Percentiles rank a stretch among this genome's conserved stretches.
Evolutionary conservation across 1,140 invertebrate species (phyloP).

Genomic region (Eufriesea mexicana): DNA sequence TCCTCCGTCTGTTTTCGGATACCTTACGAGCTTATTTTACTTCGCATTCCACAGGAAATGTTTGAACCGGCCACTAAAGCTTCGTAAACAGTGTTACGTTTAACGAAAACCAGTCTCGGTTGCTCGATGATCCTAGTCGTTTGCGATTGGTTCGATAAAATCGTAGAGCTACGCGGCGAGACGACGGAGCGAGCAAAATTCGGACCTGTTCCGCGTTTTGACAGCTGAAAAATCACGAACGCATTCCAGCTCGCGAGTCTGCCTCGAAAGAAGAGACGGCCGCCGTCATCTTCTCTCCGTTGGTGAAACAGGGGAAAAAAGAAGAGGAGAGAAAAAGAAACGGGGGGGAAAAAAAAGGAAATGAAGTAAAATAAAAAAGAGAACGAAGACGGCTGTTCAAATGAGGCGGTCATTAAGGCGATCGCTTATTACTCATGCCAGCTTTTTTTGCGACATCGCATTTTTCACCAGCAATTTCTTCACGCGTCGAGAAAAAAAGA

Average conservation of each 20-base stretch:
- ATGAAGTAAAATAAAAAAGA: not conserved
- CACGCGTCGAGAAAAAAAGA: not conserved
- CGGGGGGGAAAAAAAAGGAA: not conserved
- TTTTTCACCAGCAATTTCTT: slow-evolving; percentile 36
- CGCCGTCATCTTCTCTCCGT: not conserved
- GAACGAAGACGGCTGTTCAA: slow-evolving; percentile 6
- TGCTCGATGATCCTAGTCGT: not conserved
- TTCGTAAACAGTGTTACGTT: not conserved
- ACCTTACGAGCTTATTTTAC: not conserved
- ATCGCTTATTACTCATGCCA: slow-evolving; percentile 42
- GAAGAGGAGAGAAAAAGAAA: not conserved
- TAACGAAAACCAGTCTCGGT: not conserved
- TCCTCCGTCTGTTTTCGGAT: not conserved
- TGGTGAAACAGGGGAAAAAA: not conserved
- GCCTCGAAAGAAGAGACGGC: slow-evolving; percentile 26
- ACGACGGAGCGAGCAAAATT: slow-evolving; percentile 13
- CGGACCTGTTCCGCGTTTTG: slow-evolving; percentile 44
- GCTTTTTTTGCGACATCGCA: slow-evolving; percentile 39
- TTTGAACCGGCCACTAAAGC: not conserved
- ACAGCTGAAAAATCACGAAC: slow-evolving; percentile 52
- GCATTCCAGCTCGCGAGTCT: slow-evolving; percentile 10
- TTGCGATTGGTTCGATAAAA: not conserved
- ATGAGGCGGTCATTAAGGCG: slow-evolving; percentile 44
- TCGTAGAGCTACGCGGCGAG: not conserved
- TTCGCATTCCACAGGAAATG: not conserved